Base-by-base conservation (phyloP, 2,888 invertebrate genomes). In the Sicus ferrugineus region DNA sequence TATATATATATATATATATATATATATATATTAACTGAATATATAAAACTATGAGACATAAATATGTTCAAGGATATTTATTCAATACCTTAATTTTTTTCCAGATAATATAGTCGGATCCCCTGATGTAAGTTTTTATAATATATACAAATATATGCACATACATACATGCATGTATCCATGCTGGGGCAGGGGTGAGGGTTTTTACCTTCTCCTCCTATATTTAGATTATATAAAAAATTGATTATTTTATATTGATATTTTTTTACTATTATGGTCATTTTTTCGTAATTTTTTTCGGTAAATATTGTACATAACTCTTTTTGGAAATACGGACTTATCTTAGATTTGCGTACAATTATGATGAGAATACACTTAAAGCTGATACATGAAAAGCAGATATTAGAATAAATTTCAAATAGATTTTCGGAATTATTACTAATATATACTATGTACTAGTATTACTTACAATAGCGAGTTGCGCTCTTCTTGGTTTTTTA, bases 101-200 rank as follows among this genome's bases (percentile, higher is more conserved):
- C 28, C 69, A 74, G 82, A 81, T 77, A 78, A 77, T 74, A 76
- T 79, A 74, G 80, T 80, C 30, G 81, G 77, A 75, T 81, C 81
- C 69, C 81, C 81, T 67, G 83, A 83, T 66, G 81, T 81, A 78
- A 81, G 81, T 76, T 70, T n/a, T 46, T 26, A 46, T 16, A n/a
- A 38, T 38, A 38, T 38, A 38, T 42, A 16, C 11, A 16, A 9
- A 16, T 42, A 42, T 16, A 42, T 42, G 14, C n/a, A 16, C n/a
- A 4, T 16, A 42, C 5, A 42, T 16, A 4, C 1, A 16, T 42
- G 42, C 11, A 9, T 6, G 38, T 38, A 38, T 9, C 11, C 11
- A 38, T 38, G 38, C 6, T 11, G 38, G n/a, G n/a, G n/a, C n/a
- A n/a, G n/a, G n/a, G n/a, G n/a, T n/a, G n/a, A n/a, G n/a, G n/a